Percentiles rank a stretch among this genome's conserved stretches.
Evolutionary conservation across 2,888 invertebrate species (phyloP).

Genomic region (Eupsilia transversa): DNA sequence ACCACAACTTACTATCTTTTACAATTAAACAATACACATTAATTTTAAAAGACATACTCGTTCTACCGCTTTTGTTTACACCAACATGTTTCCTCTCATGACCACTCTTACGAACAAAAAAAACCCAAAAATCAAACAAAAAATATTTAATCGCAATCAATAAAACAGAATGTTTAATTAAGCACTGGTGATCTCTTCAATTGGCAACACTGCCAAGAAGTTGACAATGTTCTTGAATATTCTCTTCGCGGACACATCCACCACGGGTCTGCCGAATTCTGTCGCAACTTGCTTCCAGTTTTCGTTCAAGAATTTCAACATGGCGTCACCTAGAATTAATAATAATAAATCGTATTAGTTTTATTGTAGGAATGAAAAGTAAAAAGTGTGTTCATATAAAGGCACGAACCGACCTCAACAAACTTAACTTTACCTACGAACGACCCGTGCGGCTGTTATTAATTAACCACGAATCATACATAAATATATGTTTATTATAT

Average conservation of each 20-base stretch:
- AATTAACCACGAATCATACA: not conserved
- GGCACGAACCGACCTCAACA: not conserved
- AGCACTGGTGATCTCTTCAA: constrained; percentile 76
- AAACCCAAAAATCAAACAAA: not conserved
- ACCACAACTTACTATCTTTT: not conserved
- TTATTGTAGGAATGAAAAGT: not conserved
- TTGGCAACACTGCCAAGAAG: constrained; percentile 73
- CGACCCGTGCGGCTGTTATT: not conserved
- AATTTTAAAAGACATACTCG: no score
- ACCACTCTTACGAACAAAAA: no score
- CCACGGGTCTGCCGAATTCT: constrained; percentile 82
- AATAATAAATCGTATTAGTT: not conserved
- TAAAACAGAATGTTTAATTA: no score
- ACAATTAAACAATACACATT: no score
- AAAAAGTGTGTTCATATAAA: no score
- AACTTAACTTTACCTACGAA: not conserved
- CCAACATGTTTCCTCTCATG: no score
- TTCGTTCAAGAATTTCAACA: constrained; percentile 80
- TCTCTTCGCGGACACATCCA: constrained; percentile 74
- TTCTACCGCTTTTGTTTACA: no score
- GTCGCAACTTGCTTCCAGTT: constrained; percentile 81
- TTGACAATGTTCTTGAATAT: constrained; percentile 74
- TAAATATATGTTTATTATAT: no score
- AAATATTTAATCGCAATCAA: no score
- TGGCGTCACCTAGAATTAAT: constrained; percentile 77